These are phyloP conservation scores for Drosophila paracracens DNA, from an alignment of 2,888 invertebrate species.

Conservation along the genomic window DNA sequence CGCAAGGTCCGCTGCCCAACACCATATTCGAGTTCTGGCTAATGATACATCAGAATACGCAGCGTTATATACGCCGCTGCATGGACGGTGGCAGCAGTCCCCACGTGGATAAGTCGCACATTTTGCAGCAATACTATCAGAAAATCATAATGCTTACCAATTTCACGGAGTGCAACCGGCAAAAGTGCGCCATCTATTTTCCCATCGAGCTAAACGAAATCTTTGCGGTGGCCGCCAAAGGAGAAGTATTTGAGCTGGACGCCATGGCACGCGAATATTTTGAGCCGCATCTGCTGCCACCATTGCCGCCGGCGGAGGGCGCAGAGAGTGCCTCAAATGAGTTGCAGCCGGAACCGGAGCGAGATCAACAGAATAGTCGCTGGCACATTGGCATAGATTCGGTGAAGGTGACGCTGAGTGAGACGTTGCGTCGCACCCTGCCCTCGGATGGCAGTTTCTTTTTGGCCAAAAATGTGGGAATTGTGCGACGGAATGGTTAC, in stretches of 20 bases:
- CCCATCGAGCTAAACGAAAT: constrained; percentile 88
- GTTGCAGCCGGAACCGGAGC: constrained; percentile 31
- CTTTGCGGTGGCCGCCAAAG: constrained; percentile 81
- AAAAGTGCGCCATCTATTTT: constrained; percentile 96
- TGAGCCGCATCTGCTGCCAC: constrained; percentile 53
- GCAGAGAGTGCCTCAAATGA: constrained; percentile 20
- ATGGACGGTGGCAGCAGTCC: constrained; percentile 74
- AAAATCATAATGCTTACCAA: constrained; percentile 96
- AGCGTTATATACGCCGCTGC: constrained; percentile 77
- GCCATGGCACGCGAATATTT: constrained; percentile 57
- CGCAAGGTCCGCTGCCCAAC: constrained; percentile 95
- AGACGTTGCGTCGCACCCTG: constrained; percentile 52
- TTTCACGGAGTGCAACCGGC: constrained; percentile 92
- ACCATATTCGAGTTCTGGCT: constrained; percentile 96
- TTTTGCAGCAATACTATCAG: constrained; percentile 84
- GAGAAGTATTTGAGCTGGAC: constrained; percentile 69
- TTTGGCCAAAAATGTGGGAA: constrained; percentile 86
- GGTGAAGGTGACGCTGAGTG: constrained; percentile 54
- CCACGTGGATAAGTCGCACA: constrained; percentile 68
- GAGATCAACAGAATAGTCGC: constrained; percentile 40
- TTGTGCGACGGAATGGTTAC: constrained; percentile 87
- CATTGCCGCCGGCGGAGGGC: constrained; percentile 29
- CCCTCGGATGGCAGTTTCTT: constrained; percentile 84
- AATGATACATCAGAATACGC: constrained; percentile 89
- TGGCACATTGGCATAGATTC: constrained; percentile 68